Percentiles rank a stretch among this genome's conserved stretches.
Evolutionary conservation across 1,140 invertebrate genomes (phyloP).

Genomic region (Wasmannia auropunctata): DNA sequence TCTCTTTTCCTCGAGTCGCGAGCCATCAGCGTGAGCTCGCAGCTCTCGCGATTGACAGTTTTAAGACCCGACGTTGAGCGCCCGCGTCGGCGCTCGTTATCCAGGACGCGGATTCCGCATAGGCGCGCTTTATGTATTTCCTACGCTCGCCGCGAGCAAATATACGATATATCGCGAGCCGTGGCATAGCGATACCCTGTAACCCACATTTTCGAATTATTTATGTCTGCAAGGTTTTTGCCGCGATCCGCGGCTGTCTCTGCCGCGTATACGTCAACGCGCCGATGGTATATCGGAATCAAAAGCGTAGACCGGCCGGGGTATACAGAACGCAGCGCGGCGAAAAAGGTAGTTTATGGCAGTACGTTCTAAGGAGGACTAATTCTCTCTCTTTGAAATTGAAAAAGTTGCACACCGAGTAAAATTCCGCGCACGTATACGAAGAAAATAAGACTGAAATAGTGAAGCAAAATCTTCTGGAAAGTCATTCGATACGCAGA

Average conservation of each 20-base stretch:
- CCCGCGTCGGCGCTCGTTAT: conserved; percentile 56
- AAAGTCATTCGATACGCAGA: not conserved
- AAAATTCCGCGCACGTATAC: not conserved
- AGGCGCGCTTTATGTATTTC: conserved; percentile 16
- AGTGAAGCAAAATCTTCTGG: not conserved
- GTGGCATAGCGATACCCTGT: conserved; percentile 24
- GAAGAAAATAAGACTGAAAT: not conserved
- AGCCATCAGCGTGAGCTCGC: conserved; percentile 1
- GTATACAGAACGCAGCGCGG: not conserved
- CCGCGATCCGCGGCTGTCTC: not conserved
- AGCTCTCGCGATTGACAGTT: conserved; percentile 74
- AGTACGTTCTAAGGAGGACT: not conserved
- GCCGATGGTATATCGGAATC: conserved; percentile 29
- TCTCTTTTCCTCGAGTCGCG: not conserved
- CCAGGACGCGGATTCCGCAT: conserved; percentile 49
- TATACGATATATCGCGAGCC: conserved; percentile 11
- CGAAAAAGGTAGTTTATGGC: conserved; percentile 9
- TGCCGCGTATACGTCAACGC: not conserved
- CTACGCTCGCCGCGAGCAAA: conserved; percentile 25
- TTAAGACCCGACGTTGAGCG: conserved; percentile 58
- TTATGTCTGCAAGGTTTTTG: conserved; percentile 14
- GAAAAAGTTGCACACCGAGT: not conserved
- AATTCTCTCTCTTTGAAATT: not conserved
- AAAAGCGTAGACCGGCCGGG: not conserved
- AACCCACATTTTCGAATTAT: conserved; percentile 64